Evolutionary conservation across 2,888 invertebrate genomes (phyloP), one percentile per base, ranked within the genome.

Genomic region (Apomyelois bistriatella): DNA sequence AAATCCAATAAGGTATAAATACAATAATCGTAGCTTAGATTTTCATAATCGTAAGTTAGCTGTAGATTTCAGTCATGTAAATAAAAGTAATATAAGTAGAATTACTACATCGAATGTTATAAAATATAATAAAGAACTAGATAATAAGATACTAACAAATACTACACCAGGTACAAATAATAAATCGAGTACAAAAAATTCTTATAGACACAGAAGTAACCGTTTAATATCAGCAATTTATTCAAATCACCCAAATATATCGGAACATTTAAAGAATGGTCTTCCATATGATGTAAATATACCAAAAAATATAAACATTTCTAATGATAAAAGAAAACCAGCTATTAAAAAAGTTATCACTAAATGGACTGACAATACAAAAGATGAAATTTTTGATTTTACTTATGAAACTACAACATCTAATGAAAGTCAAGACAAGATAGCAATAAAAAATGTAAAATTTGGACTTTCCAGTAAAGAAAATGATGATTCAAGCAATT

Each of bases 351-450:
- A 88, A 73, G 80, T 92, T 3, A 60, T 91, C 0, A 92, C 91
- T 0, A 91, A 91, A 76, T 92, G 91, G 92, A 85, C 83, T 0
- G 91, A 91, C 58, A 79, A 81, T 60, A 83, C 88, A 1, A 88
- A 86, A 61, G 74, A 81, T 43, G 82, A 86, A 42, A 86, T 89
- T 57, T 72, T 91, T 57, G 77, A 90, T 56, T 83, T 88, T 58
- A 77, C 83, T 52, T 79, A 79, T 41, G 90, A 91, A 61, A 68
- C 70, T 22, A 68, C 68, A 35, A 60, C 66, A 8, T 71, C 74
- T 0, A 60, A 62, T 32, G 76, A 74, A 60, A 60, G 58, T 15
- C 17, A 37, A 9, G 62, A 69, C 60, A 60, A 64, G 50, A 55
- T 66, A 7, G 57, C 56, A 37, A 58, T 65, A 1, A 60, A 62